phyloP scores from a whole-genome alignment of 2,888 invertebrate species.

The Exephanes ischioxanthus region DNA sequence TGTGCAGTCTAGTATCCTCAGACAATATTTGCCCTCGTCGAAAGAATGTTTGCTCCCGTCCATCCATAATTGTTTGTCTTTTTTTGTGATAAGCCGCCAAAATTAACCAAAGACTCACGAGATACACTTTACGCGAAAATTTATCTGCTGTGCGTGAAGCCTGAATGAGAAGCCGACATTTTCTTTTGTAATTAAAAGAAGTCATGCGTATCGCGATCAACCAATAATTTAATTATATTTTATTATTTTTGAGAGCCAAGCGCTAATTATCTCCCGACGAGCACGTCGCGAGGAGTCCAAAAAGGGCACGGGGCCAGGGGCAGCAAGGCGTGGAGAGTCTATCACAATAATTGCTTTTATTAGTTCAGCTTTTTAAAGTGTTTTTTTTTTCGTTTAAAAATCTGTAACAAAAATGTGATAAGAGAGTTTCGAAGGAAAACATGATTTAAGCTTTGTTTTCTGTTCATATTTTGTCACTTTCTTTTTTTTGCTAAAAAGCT shows the following conservation, averaged over 20 bases:
- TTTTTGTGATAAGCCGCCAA: conserved; percentile 11
- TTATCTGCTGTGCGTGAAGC: background rate
- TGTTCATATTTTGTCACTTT: conserved; percentile 14
- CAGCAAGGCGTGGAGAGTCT: conserved; percentile 75
- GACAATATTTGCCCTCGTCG: conserved; percentile 74
- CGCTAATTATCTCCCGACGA: conserved; percentile 64
- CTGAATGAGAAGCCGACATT: conserved; percentile 22
- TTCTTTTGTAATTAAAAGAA: background rate
- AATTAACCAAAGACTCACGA: conserved; percentile 20
- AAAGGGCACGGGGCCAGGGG: conserved; percentile 73
- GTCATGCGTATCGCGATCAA: conserved; percentile 7
- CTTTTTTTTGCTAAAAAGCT: conserved; percentile 13
- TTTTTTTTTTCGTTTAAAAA: background rate
- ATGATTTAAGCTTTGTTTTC: background rate
- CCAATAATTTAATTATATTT: conserved; percentile 31
- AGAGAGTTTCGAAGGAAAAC: conserved; percentile 14
- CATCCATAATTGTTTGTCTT: background rate
- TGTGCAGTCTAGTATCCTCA: conserved; percentile 78
- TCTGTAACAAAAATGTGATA: background rate
- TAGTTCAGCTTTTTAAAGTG: conserved; percentile 35
- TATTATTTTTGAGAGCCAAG: conserved; percentile 54
- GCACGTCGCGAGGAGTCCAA: conserved; percentile 65
- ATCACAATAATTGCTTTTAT: conserved; percentile 71
- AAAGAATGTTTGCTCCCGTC: conserved; percentile 63
- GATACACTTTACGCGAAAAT: background rate